Evolutionary conservation across 2,888 invertebrate genomes (phyloP).

Genomic region (Melanostoma mellinum): DNA sequence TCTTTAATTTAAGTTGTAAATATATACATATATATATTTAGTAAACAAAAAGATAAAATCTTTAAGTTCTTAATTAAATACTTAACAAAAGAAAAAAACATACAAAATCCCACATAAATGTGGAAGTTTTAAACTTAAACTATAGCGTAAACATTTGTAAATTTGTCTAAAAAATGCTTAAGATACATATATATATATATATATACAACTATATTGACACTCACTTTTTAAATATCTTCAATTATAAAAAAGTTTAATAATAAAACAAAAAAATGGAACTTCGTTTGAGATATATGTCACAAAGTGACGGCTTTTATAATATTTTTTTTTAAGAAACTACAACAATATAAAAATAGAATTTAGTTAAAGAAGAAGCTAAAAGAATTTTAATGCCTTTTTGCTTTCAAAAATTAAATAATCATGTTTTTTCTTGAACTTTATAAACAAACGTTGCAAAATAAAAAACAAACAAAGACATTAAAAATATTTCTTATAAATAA

Average conservation of each 20-base stretch:
- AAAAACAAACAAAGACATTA: constrained; percentile 63
- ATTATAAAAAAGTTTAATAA: constrained; percentile 57
- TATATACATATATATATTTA: constrained; percentile 67
- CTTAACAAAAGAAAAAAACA: constrained; percentile 45
- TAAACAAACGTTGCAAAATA: constrained; percentile 28
- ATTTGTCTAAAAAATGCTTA: constrained; percentile 57
- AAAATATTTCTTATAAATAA: constrained; percentile 59
- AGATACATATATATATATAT: constrained; percentile 29
- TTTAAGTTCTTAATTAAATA: constrained; percentile 63
- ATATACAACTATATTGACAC: constrained; percentile 64
- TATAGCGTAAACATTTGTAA: constrained; percentile 55
- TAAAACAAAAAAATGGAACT: constrained; percentile 52
- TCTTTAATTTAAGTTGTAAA: constrained; percentile 62
- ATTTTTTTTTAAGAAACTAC: constrained; percentile 67
- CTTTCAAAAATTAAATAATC: constrained; percentile 47
- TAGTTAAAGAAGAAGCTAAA: constrained; percentile 35
- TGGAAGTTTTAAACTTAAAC: constrained; percentile 60
- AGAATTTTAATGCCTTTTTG: constrained; percentile 54
- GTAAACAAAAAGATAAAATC: constrained; percentile 59
- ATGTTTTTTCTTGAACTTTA: constrained; percentile 48
- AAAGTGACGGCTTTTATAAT: constrained; percentile 74
- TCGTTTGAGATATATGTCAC: constrained; percentile 74
- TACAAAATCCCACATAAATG: constrained; percentile 35
- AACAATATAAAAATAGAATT: constrained; percentile 50
- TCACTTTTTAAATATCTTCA: constrained; percentile 67